phyloP scores from a whole-genome alignment of 2,888 invertebrate species.

The Acrobasis repandana region DNA sequence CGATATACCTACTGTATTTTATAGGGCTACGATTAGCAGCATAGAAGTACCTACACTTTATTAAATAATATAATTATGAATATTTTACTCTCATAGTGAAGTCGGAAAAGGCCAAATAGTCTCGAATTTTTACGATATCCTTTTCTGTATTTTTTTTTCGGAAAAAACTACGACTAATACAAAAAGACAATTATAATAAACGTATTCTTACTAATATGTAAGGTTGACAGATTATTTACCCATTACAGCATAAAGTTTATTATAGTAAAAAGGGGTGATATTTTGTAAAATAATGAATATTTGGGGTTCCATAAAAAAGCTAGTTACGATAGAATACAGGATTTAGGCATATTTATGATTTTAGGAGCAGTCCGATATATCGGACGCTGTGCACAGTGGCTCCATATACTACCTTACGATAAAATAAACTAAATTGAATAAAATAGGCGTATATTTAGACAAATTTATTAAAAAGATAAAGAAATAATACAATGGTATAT shows the following conservation, averaged over 20 bases:
- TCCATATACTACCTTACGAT: background rate
- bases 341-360: background rate
- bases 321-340: background rate
- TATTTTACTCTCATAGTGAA: no score
- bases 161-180: no score
- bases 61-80: no score
- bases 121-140: no score
- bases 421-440: background rate
- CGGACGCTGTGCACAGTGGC: conserved; percentile 4
- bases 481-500: background rate
- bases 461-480: background rate
- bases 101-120: no score
- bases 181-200: no score
- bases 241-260: conserved; percentile 1
- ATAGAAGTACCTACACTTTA: no score
- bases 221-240: no score
- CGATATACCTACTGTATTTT: no score
- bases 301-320: background rate
- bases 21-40: no score
- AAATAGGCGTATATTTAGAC: background rate
- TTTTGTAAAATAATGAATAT: background rate
- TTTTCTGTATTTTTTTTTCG: no score
- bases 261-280: background rate
- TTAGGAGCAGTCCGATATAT: conserved; percentile 3
- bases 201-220: no score